Percentiles rank a stretch among this genome's conserved stretches.
Conservation (phyloP, 2,888 invertebrate genomes). For the Caenorhabditis sp. region DNA sequence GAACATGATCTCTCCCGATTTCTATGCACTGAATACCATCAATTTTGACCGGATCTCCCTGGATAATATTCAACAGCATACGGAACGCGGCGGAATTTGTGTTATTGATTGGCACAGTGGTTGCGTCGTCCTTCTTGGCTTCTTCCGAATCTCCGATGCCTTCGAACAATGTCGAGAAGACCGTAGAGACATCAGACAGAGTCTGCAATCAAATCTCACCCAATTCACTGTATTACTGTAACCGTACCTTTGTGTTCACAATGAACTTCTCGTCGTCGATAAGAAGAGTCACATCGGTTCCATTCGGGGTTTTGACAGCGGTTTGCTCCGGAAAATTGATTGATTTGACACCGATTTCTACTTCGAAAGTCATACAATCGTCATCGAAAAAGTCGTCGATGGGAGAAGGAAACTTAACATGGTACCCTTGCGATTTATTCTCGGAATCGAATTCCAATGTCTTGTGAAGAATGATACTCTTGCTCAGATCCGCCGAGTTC, state of each 20-base stretch:
- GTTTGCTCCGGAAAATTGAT: background rate
- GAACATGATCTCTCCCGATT: background rate
- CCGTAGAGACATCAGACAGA: slow-evolving; percentile 6
- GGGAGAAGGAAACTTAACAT: background rate
- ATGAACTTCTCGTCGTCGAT: slow-evolving; percentile 9
- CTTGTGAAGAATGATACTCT: background rate
- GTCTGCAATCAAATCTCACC: background rate
- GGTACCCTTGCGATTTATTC: background rate
- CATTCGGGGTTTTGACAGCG: slow-evolving; percentile 3
- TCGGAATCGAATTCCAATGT: background rate
- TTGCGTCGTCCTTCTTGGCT: background rate
- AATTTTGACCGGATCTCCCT: slow-evolving; percentile 9
- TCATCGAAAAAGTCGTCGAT: slow-evolving; percentile 17
- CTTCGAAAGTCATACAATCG: slow-evolving; percentile 24
- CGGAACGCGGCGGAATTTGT: slow-evolving; percentile 12
- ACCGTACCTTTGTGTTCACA: slow-evolving; percentile 6
- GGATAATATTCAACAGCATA: slow-evolving; percentile 7
- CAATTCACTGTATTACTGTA: background rate
- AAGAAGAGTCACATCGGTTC: background rate
- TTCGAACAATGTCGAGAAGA: slow-evolving; percentile 8
- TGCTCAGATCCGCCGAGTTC: background rate
- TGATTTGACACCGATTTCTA: slow-evolving; percentile 32
- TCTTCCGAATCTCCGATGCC: background rate
- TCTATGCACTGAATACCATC: background rate
- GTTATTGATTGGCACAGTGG: slow-evolving; percentile 4